Percentiles rank a stretch among this genome's conserved stretches.
Conservation (phyloP, 2,888 invertebrate species). For the Dorcus parallelipipedus region DNA sequence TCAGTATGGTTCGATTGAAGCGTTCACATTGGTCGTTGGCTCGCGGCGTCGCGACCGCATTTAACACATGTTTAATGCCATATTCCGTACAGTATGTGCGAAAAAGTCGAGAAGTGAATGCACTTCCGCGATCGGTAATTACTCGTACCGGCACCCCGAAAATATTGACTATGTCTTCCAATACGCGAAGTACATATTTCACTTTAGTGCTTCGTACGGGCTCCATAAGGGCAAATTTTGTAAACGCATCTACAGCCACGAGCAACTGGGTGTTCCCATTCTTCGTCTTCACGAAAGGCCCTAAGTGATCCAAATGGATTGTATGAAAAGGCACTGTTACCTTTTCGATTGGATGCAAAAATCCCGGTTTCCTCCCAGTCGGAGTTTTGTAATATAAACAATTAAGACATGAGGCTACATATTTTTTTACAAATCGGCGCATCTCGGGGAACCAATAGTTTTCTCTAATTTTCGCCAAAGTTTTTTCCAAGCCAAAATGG, state of each 20-base stretch:
- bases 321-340: slow-evolving; percentile 40
- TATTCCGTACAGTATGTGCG: no score
- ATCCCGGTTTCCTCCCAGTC: slow-evolving; percentile 32
- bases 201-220: slow-evolving; percentile 30
- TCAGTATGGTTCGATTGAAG: no score
- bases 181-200: no score
- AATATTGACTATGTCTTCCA: no score
- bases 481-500: slow-evolving; percentile 38
- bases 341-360: slow-evolving; percentile 41
- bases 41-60: no score
- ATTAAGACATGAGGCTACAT: slow-evolving; percentile 39
- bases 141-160: no score
- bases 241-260: slow-evolving; percentile 39
- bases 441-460: slow-evolving; percentile 43
- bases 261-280: slow-evolving; percentile 35
- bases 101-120: no score
- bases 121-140: no score
- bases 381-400: slow-evolving; percentile 40
- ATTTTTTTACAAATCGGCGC: slow-evolving; percentile 37
- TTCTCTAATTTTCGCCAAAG: slow-evolving; percentile 28
- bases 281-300: slow-evolving; percentile 38
- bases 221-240: slow-evolving; percentile 38
- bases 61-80: no score
- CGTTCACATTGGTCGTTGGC: no score
- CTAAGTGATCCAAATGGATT: slow-evolving; percentile 43